Evolutionary conservation across 2,797 vertebrate species (phyloP).

Genomic region (Tauraco hartlaubi): DNA sequence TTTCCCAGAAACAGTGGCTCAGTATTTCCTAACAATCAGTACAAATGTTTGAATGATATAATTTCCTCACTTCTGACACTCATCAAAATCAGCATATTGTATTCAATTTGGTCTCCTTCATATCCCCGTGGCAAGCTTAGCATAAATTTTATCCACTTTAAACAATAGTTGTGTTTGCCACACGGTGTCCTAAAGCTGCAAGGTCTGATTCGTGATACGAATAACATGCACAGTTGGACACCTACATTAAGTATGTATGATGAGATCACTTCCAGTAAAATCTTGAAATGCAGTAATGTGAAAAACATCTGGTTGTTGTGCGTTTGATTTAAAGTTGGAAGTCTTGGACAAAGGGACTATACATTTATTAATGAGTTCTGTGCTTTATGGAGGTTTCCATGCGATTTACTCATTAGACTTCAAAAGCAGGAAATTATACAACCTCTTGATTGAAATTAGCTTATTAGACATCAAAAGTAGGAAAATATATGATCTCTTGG

Average conservation of each 20-base stretch:
- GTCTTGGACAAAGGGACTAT: constrained; percentile 60
- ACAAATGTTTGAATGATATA: constrained; percentile 21
- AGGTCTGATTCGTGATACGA: constrained; percentile 63
- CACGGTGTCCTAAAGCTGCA: constrained; percentile 58
- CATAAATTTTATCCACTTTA: constrained; percentile 40
- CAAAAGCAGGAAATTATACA: constrained; percentile 26
- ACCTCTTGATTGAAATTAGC: constrained; percentile 21
- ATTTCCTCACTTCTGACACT: constrained; percentile 62
- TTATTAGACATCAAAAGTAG: constrained; percentile 42
- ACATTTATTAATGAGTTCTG: constrained; percentile 72
- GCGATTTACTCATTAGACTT: constrained; percentile 58
- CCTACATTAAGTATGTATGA: constrained; percentile 71
- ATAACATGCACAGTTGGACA: constrained; percentile 77
- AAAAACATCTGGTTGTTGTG: constrained; percentile 82
- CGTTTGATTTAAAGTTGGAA: constrained; percentile 80
- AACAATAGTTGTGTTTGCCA: constrained; percentile 44
- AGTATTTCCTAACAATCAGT: constrained; percentile 18
- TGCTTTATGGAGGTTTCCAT: constrained; percentile 63
- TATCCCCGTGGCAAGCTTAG: constrained; percentile 12
- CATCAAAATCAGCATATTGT: constrained; percentile 29
- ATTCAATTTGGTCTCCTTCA: constrained; percentile 11
- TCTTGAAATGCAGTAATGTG: constrained; percentile 76
- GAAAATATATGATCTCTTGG: neutral
- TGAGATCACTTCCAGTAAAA: constrained; percentile 88
- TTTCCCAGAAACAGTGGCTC: constrained; percentile 56